Base-by-base conservation (phyloP, 1,140 invertebrate species). In the Trichoplusia ni region DNA sequence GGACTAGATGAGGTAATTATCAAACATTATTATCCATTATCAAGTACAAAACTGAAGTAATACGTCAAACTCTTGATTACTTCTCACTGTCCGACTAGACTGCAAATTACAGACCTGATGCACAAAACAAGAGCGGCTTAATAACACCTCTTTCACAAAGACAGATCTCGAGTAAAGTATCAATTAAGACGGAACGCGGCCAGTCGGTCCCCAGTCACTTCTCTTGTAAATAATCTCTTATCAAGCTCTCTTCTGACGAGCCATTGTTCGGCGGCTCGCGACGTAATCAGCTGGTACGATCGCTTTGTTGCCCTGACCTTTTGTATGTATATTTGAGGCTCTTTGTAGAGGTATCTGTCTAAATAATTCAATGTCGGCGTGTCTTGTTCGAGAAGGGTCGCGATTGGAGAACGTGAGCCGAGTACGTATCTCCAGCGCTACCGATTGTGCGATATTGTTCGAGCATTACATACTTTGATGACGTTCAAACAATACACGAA, bases 291-390 rank as follows among this genome's bases (percentile, higher is more conserved):
- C 19, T 7, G 21, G 35, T 37, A 54, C 35, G 18, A 54, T 38
- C 35, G 11, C 29, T 56, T 58, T 58, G 37, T 38, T 58, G 19
- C 13, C 16, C 14, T 42, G 53, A 42, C 53, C 53, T 58, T 58
- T 58, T 58, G 53, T 58, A 42, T 58, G 35, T 42, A 58, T 58
- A 58, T 58, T 29, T 58, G 33, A 54, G 51, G 42, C n/a, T 44
- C 40, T 56, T 64, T 64, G 38, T 27, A 31, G 40, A 33, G 31
- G 51, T 64, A 64, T 46, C 51, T 56, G 51, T 56, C 49, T 64
- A 64, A 64, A 64, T 64, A 56, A 64, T 37, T 64, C 62, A 64
- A 54, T 47, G 51, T 53, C 60, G 33, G 38, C 25, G 21, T 51
- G 42, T 31, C 61, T 64, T 21, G 19, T 40, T n/a, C n/a, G 51